phyloP scores from a whole-genome alignment of 2,888 invertebrate species.

The Corbicula japonica region DNA sequence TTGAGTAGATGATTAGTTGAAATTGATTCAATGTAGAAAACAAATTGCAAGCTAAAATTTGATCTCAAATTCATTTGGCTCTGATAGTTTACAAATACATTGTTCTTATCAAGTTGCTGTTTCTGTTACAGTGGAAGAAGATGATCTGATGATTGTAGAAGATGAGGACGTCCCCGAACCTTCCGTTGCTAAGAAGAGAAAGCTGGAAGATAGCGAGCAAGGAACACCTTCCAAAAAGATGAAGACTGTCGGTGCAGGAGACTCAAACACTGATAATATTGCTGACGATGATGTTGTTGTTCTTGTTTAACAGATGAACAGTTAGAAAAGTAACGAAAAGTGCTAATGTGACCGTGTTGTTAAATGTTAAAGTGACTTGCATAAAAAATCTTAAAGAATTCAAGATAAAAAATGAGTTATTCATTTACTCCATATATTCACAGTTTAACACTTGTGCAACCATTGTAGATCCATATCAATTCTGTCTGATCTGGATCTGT shows the following conservation, averaged over 20 bases:
- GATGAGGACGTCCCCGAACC: constrained; percentile 44
- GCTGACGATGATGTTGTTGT: constrained; percentile 8
- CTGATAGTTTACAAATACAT: no score
- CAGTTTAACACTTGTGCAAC: no score
- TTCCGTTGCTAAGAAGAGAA: constrained; percentile 35
- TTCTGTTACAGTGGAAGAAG: constrained; percentile 62
- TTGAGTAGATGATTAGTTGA: neutral
- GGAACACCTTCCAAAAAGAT: constrained; percentile 27
- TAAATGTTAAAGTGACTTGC: no score
- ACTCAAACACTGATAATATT: neutral
- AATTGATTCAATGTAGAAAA: neutral
- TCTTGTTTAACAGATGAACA: constrained; percentile 2
- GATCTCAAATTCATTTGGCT: neutral
- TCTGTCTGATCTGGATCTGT: no score
- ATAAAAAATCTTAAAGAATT: no score
- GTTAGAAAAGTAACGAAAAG: no score
- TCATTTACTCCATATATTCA: no score
- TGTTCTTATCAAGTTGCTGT: neutral
- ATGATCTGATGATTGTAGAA: constrained; percentile 72
- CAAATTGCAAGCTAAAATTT: neutral
- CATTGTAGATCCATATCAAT: no score
- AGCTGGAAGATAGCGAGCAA: constrained; percentile 33
- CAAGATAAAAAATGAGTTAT: no score
- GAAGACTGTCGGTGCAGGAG: neutral
- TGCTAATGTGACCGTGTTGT: no score